Percentiles rank a stretch among this genome's conserved stretches.
These are phyloP conservation scores for Halcyon senegalensis DNA, from an alignment of 2,113 vertebrate species.

Conservation along the genomic window DNA sequence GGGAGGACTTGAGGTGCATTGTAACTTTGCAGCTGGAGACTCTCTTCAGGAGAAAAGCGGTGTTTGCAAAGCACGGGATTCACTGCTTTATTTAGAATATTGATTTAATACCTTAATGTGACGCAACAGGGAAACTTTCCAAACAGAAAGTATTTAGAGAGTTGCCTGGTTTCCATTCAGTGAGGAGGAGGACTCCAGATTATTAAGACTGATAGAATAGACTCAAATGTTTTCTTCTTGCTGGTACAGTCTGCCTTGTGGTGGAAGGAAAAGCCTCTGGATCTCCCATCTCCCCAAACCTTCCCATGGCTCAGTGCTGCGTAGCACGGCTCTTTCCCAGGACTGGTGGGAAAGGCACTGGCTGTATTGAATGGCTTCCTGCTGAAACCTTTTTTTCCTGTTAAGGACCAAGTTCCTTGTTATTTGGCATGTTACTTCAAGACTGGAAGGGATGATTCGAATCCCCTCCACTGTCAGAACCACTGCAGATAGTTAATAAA, in stretches of 20 bases:
- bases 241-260: neutral
- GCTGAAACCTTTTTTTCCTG: neutral
- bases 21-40: neutral
- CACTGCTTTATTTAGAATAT: neutral
- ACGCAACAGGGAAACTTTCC: neutral
- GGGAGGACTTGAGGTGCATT: neutral
- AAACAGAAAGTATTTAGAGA: neutral
- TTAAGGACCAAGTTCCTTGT: neutral
- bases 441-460: neutral
- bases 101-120: neutral
- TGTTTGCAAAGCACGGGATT: neutral
- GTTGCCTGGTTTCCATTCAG: neutral
- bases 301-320: neutral
- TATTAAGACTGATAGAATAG: neutral
- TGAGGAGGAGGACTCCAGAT: neutral
- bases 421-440: constrained; percentile 19
- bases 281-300: neutral
- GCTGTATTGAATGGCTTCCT: constrained; percentile 14
- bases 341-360: neutral
- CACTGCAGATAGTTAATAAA: constrained; percentile 20
- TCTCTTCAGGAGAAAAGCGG: neutral
- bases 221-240: neutral
- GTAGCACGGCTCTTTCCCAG: neutral
- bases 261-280: neutral
- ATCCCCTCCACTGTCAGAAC: neutral